A percentile compares a stretch with the other conserved stretches of the same genome.
These are phyloP conservation scores for Phalanger gymnotis DNA, from an alignment of 2,797 vertebrate genomes.

Conservation along the genomic window DNA sequence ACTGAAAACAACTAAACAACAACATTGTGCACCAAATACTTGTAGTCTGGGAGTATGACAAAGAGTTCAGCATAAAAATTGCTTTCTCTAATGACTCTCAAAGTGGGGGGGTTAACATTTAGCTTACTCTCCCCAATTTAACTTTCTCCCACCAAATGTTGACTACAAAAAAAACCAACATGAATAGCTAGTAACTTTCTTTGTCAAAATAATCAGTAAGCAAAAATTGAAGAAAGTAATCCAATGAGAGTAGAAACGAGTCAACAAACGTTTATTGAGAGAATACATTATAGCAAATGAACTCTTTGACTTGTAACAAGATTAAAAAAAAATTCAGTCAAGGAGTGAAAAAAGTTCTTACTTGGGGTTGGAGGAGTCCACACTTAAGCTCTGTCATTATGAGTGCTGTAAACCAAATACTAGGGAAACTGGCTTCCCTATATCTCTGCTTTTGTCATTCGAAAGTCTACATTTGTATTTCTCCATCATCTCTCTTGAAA, in stretches of 20 bases:
- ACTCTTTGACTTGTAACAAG: neutral
- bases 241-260: neutral
- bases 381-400: neutral
- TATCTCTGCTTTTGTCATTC: neutral
- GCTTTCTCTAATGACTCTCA: neutral
- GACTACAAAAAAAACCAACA: too few species aligned
- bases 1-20: neutral
- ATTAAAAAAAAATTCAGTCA: neutral
- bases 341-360: neutral
- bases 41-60: neutral
- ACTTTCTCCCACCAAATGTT: neutral
- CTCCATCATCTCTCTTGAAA: neutral
- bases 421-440: neutral
- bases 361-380: neutral
- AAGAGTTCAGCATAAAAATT: neutral
- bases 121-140: neutral
- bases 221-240: neutral
- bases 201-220: neutral
- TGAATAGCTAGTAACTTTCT: neutral
- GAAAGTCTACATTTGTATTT: neutral
- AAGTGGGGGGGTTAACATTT: neutral
- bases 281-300: too few species aligned
- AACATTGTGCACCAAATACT: neutral
- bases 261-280: neutral
- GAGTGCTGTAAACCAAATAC: neutral